Conservation (phyloP, 2,888 invertebrate species). For the Drosophila barbarae region DNA sequence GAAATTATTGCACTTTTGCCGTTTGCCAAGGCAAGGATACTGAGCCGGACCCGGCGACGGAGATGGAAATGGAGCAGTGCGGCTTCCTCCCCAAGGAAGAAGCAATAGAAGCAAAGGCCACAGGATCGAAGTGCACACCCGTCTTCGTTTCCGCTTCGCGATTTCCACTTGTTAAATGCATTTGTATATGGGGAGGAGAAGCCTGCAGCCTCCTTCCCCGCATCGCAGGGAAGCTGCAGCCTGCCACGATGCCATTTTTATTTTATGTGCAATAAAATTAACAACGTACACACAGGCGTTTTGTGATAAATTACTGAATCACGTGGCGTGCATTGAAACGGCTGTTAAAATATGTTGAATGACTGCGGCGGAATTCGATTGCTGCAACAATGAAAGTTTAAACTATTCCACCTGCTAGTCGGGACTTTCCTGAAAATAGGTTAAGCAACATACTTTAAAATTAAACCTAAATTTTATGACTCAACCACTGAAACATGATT, state of each 20-base stretch:
- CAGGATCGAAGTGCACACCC: slow-evolving; percentile 37
- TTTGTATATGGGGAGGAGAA: slow-evolving; percentile 57
- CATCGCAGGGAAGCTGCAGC: neutral
- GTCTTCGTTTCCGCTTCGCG: slow-evolving; percentile 44
- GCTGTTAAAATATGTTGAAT: slow-evolving; percentile 71
- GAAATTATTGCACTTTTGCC: slow-evolving; percentile 77
- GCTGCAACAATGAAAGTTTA: slow-evolving; percentile 27
- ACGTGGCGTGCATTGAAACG: slow-evolving; percentile 76
- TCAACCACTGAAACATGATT: neutral
- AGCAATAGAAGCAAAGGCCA: slow-evolving; percentile 21
- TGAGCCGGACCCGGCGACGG: neutral
- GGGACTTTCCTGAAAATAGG: neutral
- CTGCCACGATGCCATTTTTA: slow-evolving; percentile 42
- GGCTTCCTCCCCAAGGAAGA: slow-evolving; percentile 14
- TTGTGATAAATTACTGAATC: slow-evolving; percentile 77
- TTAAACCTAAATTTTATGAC: neutral
- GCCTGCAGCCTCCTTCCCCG: slow-evolving; percentile 15
- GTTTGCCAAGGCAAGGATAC: slow-evolving; percentile 58
- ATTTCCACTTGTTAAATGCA: slow-evolving; percentile 70
- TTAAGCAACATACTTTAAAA: neutral
- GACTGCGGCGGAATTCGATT: slow-evolving; percentile 54
- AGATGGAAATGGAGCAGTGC: slow-evolving; percentile 5
- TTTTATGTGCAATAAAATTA: slow-evolving; percentile 78
- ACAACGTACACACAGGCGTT: slow-evolving; percentile 76
- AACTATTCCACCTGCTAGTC: slow-evolving; percentile 30